These are phyloP conservation scores for Crocidura indochinensis DNA, from an alignment of 2,797 vertebrate genomes.

Conservation along the genomic window DNA sequence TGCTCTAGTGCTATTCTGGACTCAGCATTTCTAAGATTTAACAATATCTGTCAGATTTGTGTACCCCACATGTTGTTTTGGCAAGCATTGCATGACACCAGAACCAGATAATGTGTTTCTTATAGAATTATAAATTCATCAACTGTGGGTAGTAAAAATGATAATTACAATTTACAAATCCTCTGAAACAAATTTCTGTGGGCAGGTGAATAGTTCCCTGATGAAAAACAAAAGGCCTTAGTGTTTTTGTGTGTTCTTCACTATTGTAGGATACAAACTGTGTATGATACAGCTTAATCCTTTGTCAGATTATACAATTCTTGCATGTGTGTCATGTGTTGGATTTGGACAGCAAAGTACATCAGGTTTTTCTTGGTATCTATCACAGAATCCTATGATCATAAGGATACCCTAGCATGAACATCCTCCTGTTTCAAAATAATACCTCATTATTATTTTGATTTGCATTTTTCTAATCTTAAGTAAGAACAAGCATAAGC, in stretches of 20 bases:
- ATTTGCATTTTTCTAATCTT: too few species aligned
- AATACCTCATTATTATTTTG: too few species aligned
- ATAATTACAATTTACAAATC: conserved; percentile 72
- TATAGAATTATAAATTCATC: conserved; percentile 72
- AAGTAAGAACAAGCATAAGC: too few species aligned
- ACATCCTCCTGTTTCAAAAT: neutral
- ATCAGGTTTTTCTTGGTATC: conserved; percentile 45
- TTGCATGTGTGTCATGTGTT: neutral
- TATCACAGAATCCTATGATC: neutral
- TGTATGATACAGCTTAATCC: conserved; percentile 25
- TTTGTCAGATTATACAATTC: conserved; percentile 39
- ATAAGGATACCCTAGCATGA: neutral
- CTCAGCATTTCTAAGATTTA: conserved; percentile 65
- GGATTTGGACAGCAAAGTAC: conserved; percentile 65
- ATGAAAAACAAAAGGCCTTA: conserved; percentile 65
- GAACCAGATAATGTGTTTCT: conserved; percentile 76
- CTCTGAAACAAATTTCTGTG: conserved; percentile 75
- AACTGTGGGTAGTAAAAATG: conserved; percentile 73
- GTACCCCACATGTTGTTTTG: conserved; percentile 61
- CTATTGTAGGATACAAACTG: conserved; percentile 39
- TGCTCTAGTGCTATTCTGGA: conserved; percentile 64
- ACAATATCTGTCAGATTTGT: conserved; percentile 42
- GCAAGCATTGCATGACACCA: conserved; percentile 53
- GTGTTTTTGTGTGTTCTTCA: conserved; percentile 59
- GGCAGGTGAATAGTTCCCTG: conserved; percentile 59